phyloP scores from a whole-genome alignment of 2,797 vertebrate species.

The Pangasius djambal region DNA sequence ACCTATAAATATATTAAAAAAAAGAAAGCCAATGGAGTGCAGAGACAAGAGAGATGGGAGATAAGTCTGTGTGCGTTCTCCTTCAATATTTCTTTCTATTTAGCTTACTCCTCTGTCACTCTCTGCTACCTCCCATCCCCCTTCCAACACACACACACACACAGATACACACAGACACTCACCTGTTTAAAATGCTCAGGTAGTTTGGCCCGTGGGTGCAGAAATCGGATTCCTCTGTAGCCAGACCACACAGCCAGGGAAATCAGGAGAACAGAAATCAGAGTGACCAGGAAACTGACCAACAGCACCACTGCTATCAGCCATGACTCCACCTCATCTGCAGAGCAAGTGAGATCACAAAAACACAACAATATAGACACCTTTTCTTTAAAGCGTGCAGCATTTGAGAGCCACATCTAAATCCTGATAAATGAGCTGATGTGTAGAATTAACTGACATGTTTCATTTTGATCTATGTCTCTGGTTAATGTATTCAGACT shows the following conservation, averaged over 20 bases:
- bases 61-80: too few species aligned
- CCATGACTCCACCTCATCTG: conserved; percentile 39
- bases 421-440: neutral
- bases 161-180: neutral
- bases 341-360: conserved; percentile 15
- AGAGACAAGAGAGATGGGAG: too few species aligned
- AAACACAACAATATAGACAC: neutral
- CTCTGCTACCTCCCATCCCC: too few species aligned
- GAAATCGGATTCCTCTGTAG: conserved; percentile 30
- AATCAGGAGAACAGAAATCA: conserved; percentile 21
- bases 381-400: neutral
- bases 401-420: neutral
- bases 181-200: conserved; percentile 50
- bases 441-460: neutral
- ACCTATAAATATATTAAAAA: too few species aligned
- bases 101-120: too few species aligned
- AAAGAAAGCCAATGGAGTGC: too few species aligned
- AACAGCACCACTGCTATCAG: conserved; percentile 34
- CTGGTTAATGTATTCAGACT: neutral
- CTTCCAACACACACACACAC: neutral
- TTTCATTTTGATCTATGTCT: neutral
- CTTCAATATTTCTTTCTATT: too few species aligned
- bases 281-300: conserved; percentile 33
- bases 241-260: conserved; percentile 20
- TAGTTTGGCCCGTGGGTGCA: conserved; percentile 36